Evolutionary conservation across 2,888 invertebrate genomes (phyloP), one percentile per base, ranked within the genome.

Genomic region (Lypha dubia): DNA sequence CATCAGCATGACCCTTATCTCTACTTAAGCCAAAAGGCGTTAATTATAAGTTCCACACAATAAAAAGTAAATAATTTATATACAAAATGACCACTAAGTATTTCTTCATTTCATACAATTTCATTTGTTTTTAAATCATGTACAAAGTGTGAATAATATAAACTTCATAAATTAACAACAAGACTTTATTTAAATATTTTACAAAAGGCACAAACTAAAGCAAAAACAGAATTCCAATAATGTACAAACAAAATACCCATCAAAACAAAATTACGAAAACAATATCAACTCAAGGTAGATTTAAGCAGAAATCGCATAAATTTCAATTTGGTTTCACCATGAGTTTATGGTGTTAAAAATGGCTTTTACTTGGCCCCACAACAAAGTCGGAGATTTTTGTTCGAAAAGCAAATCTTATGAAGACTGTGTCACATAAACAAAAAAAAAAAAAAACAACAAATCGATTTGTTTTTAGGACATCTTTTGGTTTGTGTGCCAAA

Each of bases 141-240:
- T 83, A 28, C 79, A 84, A 87, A 87, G 83, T 86, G 81, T 85
- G 86, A 87, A 88, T 87, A 87, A 88, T 83, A 71, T 82, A 65
- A 83, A 75, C 80, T 86, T 83, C 85, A 87, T 86, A 83, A 76
- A 79, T 80, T 71, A 67, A 56, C 60, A 70, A 79, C 68, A 79
- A 79, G 62, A 80, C 63, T 81, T 76, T 62, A 56, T 60, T 71
- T 65, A 63, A 68, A 75, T 70, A 70, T 68, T 38, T 67, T 75
- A 44, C 56, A 79, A 74, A 75, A 62, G n/a, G 17, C 13, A 38
- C 3, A 35, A 73, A 79, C n/a, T 70, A 24, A 63, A 20, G 17
- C 58, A 38, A 58, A 53, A 68, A n/a, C n/a, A n/a, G n/a, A 81
- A 81, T 49, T 53, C 56, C 56, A 67, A 73, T 73, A 80, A 84